These are phyloP conservation scores for Sciaenops ocellatus DNA, from an alignment of 2,797 vertebrate species.

Conservation along the genomic window DNA sequence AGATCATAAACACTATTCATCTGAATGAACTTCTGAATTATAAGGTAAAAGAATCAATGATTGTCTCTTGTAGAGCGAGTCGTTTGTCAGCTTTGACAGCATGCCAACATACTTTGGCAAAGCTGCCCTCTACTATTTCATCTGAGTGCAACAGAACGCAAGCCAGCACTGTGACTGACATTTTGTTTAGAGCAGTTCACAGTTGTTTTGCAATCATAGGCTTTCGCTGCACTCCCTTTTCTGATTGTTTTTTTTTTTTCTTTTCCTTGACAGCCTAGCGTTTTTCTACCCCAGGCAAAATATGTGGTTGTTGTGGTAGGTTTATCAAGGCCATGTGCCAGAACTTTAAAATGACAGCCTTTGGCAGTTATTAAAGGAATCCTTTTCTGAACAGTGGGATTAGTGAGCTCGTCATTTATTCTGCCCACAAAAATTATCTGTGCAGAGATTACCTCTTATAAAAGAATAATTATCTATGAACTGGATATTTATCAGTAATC, in stretches of 20 bases:
- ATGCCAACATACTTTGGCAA: slow-evolving; percentile 51
- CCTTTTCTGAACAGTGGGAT: background rate
- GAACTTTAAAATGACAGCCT: background rate
- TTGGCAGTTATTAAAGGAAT: slow-evolving; percentile 10
- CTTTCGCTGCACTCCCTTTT: slow-evolving; percentile 7
- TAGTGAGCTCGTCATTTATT: background rate
- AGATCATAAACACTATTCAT: background rate
- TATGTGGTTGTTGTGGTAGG: background rate
- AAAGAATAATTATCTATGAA: background rate
- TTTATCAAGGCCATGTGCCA: background rate
- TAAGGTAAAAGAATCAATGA: background rate
- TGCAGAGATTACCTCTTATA: background rate
- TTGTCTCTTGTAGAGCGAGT: background rate
- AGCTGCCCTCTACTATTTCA: slow-evolving; percentile 22
- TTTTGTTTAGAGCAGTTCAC: slow-evolving; percentile 28
- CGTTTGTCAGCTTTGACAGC: slow-evolving; percentile 19
- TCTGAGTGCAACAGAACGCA: slow-evolving; percentile 33
- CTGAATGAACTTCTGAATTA: background rate
- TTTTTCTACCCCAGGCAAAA: slow-evolving; percentile 20
- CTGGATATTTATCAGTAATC: slow-evolving; percentile 13
- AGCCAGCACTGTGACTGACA: slow-evolving; percentile 39
- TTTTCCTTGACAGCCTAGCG: background rate
- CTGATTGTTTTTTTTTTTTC: background rate
- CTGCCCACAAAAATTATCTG: background rate
- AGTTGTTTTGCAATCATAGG: slow-evolving; percentile 47